Evolutionary conservation across 2,797 vertebrate species (phyloP).

Genomic region (Scarus forsteni): DNA sequence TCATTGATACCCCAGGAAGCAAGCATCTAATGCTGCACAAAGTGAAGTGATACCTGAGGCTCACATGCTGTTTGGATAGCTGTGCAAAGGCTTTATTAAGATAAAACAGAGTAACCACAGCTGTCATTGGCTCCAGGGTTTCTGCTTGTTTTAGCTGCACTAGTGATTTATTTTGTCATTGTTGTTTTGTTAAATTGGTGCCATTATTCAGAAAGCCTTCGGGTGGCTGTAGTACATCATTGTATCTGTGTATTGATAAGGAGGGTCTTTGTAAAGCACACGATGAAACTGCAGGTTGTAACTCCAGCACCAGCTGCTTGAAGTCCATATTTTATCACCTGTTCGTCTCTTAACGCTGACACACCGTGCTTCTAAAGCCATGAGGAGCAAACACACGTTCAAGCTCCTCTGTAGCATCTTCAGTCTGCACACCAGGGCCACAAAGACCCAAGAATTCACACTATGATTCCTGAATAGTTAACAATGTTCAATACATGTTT

Average conservation of each 20-base stretch:
- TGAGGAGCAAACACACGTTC: background rate
- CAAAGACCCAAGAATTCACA: background rate
- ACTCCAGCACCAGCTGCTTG: constrained; percentile 2
- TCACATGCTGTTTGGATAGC: too few species aligned
- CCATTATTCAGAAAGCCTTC: constrained; percentile 12
- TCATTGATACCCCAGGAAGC: too few species aligned
- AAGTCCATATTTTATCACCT: background rate
- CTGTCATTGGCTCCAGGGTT: background rate
- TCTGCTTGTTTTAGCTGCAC: constrained; percentile 22
- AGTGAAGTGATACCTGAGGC: too few species aligned
- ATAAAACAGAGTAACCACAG: background rate
- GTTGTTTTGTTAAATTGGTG: constrained; percentile 8
- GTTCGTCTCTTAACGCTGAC: background rate
- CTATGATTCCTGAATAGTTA: too few species aligned
- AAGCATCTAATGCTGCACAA: too few species aligned
- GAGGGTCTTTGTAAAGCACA: constrained; percentile 4
- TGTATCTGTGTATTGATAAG: background rate
- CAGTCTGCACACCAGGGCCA: constrained; percentile 9
- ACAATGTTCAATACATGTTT: too few species aligned
- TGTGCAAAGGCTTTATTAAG: background rate
- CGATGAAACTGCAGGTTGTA: background rate
- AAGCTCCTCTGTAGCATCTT: constrained; percentile 6
- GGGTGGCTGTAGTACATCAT: background rate
- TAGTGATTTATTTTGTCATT: constrained; percentile 13
- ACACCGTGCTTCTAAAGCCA: constrained; percentile 32